Conservation (phyloP, 1,140 invertebrate species). For the Meloidogyne chitwoodi region DNA sequence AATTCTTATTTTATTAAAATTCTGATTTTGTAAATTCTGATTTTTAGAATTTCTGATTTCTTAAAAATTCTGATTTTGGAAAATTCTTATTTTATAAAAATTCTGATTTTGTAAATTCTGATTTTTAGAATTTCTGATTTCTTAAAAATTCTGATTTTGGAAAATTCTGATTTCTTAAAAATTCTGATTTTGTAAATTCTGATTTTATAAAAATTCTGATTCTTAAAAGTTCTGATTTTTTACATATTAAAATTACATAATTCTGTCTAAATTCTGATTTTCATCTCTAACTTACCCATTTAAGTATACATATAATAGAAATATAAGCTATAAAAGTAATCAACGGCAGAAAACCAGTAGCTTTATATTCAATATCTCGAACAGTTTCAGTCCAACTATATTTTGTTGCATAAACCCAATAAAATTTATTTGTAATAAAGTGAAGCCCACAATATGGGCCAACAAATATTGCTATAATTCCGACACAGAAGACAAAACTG, state of each 20-base stretch:
- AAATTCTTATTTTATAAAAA: background rate
- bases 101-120: too few species aligned
- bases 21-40: too few species aligned
- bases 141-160: background rate
- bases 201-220: background rate
- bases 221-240: too few species aligned
- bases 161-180: background rate
- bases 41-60: too few species aligned
- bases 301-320: background rate
- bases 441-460: background rate
- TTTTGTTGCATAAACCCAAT: background rate
- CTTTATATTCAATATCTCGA: background rate
- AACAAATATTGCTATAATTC: background rate
- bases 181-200: background rate
- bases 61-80: background rate
- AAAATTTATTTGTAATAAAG: background rate
- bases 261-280: too few species aligned
- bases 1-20: background rate
- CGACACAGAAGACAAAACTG: background rate
- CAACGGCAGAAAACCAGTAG: background rate
- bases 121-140: too few species aligned
- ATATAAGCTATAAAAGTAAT: background rate
- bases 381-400: background rate
- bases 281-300: background rate
- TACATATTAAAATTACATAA: too few species aligned